These are phyloP conservation scores for Chloroceryle aenea DNA, from an alignment of 2,113 vertebrate genomes.

Conservation along the genomic window DNA sequence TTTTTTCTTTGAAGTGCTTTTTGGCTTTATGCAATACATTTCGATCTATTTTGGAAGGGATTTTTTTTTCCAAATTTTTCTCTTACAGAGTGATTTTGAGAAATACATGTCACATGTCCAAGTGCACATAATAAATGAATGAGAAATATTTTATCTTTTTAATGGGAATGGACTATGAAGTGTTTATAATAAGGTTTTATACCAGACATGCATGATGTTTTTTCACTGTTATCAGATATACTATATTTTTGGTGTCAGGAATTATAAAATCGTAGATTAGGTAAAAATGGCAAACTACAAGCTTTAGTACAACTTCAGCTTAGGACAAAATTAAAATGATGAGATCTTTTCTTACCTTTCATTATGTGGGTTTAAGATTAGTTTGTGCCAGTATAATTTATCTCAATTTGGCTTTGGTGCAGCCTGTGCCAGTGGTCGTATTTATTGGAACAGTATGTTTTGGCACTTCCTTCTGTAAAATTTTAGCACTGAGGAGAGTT, in stretches of 20 bases:
- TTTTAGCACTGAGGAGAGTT: background rate
- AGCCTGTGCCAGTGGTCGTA: background rate
- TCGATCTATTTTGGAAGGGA: background rate
- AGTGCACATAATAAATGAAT: background rate
- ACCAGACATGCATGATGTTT: background rate
- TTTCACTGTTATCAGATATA: background rate
- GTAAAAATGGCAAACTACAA: background rate
- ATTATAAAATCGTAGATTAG: background rate
- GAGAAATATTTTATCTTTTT: background rate
- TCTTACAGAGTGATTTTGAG: background rate
- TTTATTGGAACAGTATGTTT: background rate
- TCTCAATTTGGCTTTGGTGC: background rate
- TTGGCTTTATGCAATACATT: background rate
- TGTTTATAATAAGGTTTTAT: background rate
- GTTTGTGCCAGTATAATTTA: background rate
- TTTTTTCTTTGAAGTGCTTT: background rate
- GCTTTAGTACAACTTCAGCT: background rate
- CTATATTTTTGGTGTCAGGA: background rate
- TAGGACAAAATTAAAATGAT: background rate
- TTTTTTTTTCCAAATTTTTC: background rate
- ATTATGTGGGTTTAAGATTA: background rate
- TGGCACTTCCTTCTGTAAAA: background rate
- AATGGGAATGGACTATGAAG: background rate
- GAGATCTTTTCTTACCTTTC: background rate
- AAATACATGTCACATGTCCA: background rate